Evolutionary conservation across 2,888 invertebrate genomes (phyloP), one percentile per base, ranked within the genome.

Genomic region (Meteorus colon): DNA sequence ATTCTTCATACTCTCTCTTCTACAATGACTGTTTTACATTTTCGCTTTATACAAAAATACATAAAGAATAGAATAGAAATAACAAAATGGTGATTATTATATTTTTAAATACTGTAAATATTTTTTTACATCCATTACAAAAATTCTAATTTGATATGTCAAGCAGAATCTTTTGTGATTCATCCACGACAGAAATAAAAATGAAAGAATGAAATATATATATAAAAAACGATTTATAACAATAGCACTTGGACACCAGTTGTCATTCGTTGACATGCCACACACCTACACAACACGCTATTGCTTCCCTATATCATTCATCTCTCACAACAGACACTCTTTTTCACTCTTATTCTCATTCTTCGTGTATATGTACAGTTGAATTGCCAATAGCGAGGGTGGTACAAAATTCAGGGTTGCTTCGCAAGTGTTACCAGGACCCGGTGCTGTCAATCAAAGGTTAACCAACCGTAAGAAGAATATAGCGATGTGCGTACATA

Each of bases 391-490:
- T 24, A 73, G 12, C 48, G 68, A 48, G 68, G 34, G 72, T 55
- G 73, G 73, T 55, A 65, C 63, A 59, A 59, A 73, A 69, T 78
- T 73, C 70, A 55, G 62, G 60, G 77, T 66, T 73, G 29, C 19
- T 55, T 19, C 10, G 78, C 82, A 81, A 84, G 81, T 84, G 81
- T 80, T 79, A 77, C 78, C 72, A 79, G 77, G 75, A 74, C 80
- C 76, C 77, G 80, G 80, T 79, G 76, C 78, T 88, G 88, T 88
- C 88, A 88, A 84, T 88, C 88, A 85, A 83, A 80, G 85, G 84
- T 84, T 86, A 87, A 84, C 87, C 85, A 84, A 87, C 83, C 87
- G 86, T 87, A 85, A 87, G 87, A 77, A 79, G 81, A 81, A 81
- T 19, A 55, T 19, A 55, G 79, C 84, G 86, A 87, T 87, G 85